A percentile compares a stretch with the other conserved stretches of the same genome.
Conservation (phyloP, 2,888 invertebrate genomes). For the Lepetodrilus schrolli region DNA sequence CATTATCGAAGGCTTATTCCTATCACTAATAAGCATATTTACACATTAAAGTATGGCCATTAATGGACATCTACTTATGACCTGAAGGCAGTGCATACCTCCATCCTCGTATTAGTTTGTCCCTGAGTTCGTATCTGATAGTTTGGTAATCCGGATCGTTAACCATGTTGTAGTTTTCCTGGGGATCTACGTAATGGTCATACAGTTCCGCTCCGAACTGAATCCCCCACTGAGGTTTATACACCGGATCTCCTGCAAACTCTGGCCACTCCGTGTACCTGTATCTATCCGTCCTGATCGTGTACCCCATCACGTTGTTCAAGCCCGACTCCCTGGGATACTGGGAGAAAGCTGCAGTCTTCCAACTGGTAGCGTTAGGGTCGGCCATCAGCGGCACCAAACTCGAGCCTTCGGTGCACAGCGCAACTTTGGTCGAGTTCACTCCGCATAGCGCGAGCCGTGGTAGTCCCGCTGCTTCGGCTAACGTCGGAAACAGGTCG, state of each 20-base stretch:
- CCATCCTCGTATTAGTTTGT: conserved; percentile 56
- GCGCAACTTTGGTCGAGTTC: conserved; percentile 38
- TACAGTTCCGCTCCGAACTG: conserved; percentile 44
- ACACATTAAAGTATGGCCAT: too few species aligned
- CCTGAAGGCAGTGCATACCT: conserved; percentile 26
- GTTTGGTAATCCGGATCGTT: conserved; percentile 63
- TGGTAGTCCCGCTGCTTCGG: conserved; percentile 48
- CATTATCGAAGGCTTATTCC: too few species aligned
- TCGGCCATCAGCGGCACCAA: conserved; percentile 46
- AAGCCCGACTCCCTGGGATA: conserved; percentile 45
- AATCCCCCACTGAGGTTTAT: conserved; percentile 40
- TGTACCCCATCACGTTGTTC: conserved; percentile 47
- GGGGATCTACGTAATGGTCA: conserved; percentile 45
- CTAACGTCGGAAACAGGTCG: conserved; percentile 56
- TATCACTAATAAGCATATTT: too few species aligned
- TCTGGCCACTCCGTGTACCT: conserved; percentile 54
- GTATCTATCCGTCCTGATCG: conserved; percentile 45
- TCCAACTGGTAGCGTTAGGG: conserved; percentile 37
- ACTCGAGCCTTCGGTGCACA: conserved; percentile 54
- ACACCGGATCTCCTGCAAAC: conserved; percentile 36
- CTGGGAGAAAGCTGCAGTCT: conserved; percentile 48
- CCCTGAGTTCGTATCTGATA: conserved; percentile 42
- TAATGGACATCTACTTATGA: too few species aligned
- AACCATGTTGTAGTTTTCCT: conserved; percentile 46
- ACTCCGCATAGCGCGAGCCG: conserved; percentile 43